Evolutionary conservation across 2,888 invertebrate genomes (phyloP).

Genomic region (Patella caerulea): DNA sequence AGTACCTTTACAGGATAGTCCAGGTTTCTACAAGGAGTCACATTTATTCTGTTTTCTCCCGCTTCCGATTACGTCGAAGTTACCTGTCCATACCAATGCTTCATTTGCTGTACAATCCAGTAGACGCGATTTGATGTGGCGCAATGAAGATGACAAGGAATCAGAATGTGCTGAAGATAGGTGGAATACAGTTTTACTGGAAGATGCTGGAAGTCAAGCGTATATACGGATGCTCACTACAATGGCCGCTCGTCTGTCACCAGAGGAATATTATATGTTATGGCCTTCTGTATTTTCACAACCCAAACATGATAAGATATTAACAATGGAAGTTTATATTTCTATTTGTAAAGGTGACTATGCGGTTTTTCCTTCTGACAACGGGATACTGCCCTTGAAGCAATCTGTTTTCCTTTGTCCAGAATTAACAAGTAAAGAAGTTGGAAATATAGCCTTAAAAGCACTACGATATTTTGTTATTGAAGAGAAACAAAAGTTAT

Average conservation of each 20-base stretch:
- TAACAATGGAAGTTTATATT: neutral
- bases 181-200: conserved; percentile 52
- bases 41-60: conserved; percentile 65
- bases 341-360: conserved; percentile 12
- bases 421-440: conserved; percentile 11
- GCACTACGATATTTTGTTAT: conserved; percentile 14
- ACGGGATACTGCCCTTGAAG: conserved; percentile 33
- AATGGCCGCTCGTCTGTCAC: conserved; percentile 16
- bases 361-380: conserved; percentile 21
- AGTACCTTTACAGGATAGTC: conserved; percentile 28
- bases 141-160: conserved; percentile 52
- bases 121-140: conserved; percentile 47
- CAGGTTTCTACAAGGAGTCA: conserved; percentile 45
- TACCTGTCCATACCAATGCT: conserved; percentile 65
- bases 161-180: conserved; percentile 23
- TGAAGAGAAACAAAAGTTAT: neutral
- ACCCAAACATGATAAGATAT: neutral
- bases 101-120: conserved; percentile 60
- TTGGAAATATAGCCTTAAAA: conserved; percentile 26
- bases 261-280: conserved; percentile 13
- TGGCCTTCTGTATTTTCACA: conserved; percentile 20
- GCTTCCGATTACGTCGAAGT: conserved; percentile 52
- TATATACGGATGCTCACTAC: conserved; percentile 44
- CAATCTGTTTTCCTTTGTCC: conserved; percentile 41
- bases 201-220: conserved; percentile 43